Conservation (phyloP, 2,888 invertebrate genomes). For the Lysandra coridon region DNA sequence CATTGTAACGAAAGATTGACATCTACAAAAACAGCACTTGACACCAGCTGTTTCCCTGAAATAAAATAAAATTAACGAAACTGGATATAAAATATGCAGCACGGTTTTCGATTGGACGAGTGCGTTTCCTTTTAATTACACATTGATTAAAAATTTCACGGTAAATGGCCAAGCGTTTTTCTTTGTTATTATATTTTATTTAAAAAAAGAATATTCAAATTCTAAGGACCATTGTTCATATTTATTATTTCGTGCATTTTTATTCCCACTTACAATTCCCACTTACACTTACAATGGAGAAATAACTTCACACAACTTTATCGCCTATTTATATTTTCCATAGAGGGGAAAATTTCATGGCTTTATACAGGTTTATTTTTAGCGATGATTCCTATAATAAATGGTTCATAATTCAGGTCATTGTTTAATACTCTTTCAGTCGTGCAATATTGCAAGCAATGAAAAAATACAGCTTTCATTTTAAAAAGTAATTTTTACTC, state of each 20-base stretch:
- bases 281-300: too few relatives aligned
- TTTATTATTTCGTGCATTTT: background rate
- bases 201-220: slow-evolving; percentile 25
- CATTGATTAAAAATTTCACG: slow-evolving; percentile 38
- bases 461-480: background rate
- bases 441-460: background rate
- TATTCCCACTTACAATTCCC: background rate
- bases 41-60: background rate
- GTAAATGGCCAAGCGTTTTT: slow-evolving; percentile 25
- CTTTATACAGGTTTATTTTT: background rate
- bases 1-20: background rate
- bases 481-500: background rate
- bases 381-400: background rate
- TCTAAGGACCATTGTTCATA: background rate
- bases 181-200: slow-evolving; percentile 24
- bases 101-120: slow-evolving; percentile 8
- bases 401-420: background rate
- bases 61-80: background rate
- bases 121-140: slow-evolving; percentile 15
- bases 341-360: background rate
- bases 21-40: slow-evolving; percentile 2
- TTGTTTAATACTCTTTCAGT: background rate
- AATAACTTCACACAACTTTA: background rate
- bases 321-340: background rate
- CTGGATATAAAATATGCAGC: background rate